Evolutionary conservation across 2,797 vertebrate species (phyloP).

Genomic region (Sebastes hubbsi): DNA sequence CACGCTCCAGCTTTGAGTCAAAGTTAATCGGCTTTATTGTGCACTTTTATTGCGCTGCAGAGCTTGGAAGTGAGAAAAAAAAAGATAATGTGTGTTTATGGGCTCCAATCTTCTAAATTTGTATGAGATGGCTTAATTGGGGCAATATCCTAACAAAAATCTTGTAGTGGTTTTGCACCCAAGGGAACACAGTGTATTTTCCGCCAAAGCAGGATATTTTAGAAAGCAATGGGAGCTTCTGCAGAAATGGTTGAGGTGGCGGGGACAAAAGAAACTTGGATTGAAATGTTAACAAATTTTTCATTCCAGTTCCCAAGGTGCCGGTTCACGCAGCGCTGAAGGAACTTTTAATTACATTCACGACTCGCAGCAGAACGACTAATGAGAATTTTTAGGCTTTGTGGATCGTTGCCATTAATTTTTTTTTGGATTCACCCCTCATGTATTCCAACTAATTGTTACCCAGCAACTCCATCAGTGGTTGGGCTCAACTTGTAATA

Average conservation of each 20-base stretch:
- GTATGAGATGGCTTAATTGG: constrained; percentile 47
- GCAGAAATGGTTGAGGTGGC: constrained; percentile 31
- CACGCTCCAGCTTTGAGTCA: constrained; percentile 42
- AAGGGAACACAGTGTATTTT: constrained; percentile 43
- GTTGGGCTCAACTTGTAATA: constrained; percentile 13
- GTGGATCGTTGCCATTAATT: constrained; percentile 49
- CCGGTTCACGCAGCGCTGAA: constrained; percentile 35
- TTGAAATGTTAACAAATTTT: constrained; percentile 60
- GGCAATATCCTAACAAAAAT: constrained; percentile 47
- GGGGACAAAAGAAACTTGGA: constrained; percentile 25
- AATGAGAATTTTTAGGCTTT: constrained; percentile 67
- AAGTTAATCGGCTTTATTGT: constrained; percentile 58
- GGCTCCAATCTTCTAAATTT: constrained; percentile 44
- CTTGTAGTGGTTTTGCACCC: constrained; percentile 27
- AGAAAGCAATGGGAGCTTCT: constrained; percentile 20
- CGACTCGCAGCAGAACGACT: constrained; percentile 59
- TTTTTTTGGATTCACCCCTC: constrained; percentile 23
- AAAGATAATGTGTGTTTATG: constrained; percentile 47
- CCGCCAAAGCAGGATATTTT: constrained; percentile 18
- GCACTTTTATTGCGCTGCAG: constrained; percentile 30
- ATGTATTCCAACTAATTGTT: constrained; percentile 33
- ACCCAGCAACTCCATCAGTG: constrained; percentile 19
- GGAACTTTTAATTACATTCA: constrained; percentile 77
- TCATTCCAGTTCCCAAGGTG: constrained; percentile 48
- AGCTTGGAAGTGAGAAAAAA: constrained; percentile 28